Evolutionary conservation across 1,140 invertebrate species (phyloP).

Genomic region (Condylostylus longicornis): DNA sequence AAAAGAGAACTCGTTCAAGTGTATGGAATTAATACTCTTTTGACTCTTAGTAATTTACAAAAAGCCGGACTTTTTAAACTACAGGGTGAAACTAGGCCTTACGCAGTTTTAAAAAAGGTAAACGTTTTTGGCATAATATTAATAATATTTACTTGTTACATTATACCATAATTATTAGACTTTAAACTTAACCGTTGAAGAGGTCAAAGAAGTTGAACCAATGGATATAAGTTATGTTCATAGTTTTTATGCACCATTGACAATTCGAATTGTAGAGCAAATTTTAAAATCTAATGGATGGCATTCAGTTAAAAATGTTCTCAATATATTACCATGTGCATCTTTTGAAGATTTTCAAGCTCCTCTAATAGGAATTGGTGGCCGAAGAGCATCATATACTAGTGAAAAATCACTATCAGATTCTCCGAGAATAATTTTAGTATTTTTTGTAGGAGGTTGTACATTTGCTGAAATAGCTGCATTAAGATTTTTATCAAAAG

Average conservation of each 20-base stretch:
- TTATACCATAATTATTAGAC: slow-evolving; percentile 33
- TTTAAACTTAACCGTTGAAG: slow-evolving; percentile 70
- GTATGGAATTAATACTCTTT: slow-evolving; percentile 75
- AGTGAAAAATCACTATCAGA: slow-evolving; percentile 52
- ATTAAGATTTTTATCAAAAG: slow-evolving; percentile 75
- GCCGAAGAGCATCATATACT: slow-evolving; percentile 39
- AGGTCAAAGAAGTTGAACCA: slow-evolving; percentile 67
- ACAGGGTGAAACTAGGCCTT: slow-evolving; percentile 53
- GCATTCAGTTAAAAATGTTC: slow-evolving; percentile 42
- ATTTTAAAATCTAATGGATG: slow-evolving; percentile 55
- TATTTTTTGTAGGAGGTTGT: slow-evolving; percentile 92
- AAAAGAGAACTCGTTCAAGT: slow-evolving; percentile 82
- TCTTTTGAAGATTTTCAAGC: slow-evolving; percentile 43
- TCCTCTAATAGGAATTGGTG: slow-evolving; percentile 34
- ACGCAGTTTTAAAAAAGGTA: slow-evolving; percentile 54
- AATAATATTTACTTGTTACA: background rate
- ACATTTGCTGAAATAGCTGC: slow-evolving; percentile 93
- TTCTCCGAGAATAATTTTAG: slow-evolving; percentile 63
- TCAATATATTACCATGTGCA: slow-evolving; percentile 41
- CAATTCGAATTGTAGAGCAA: slow-evolving; percentile 71
- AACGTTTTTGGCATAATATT: background rate
- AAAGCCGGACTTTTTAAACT: slow-evolving; percentile 65
- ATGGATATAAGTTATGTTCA: slow-evolving; percentile 88
- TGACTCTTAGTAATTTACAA: slow-evolving; percentile 76
- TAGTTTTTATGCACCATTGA: slow-evolving; percentile 88